These are phyloP conservation scores for Hedya salicella DNA, from an alignment of 2,888 invertebrate genomes.

Conservation along the genomic window DNA sequence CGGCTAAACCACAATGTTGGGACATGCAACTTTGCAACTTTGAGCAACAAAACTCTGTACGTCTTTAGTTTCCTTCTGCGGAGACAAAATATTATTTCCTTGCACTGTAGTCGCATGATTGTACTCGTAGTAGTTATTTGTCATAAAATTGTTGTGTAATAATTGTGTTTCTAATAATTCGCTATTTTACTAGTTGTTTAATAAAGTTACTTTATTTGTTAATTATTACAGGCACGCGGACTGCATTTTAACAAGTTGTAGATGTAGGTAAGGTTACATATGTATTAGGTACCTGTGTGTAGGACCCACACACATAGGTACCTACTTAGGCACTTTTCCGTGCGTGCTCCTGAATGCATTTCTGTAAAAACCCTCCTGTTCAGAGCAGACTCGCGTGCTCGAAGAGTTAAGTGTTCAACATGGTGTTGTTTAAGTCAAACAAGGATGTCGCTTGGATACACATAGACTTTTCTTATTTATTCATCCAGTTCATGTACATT, in stretches of 20 bases:
- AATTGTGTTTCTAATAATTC: no score
- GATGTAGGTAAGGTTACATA: neutral
- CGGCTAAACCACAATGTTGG: slow-evolving; percentile 31
- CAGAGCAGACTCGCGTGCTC: slow-evolving; percentile 53
- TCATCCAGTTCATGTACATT: neutral
- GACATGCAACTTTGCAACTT: slow-evolving; percentile 34
- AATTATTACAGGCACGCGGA: no score
- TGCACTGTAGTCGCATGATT: no score
- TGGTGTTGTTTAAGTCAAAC: slow-evolving; percentile 17
- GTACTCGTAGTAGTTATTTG: no score
- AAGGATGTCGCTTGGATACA: neutral
- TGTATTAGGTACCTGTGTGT: slow-evolving; percentile 12
- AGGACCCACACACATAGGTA: no score
- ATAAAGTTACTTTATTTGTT: no score
- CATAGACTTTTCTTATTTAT: neutral
- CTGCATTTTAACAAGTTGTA: no score
- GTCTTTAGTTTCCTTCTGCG: neutral
- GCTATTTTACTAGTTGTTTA: no score
- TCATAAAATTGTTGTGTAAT: no score
- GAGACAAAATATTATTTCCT: neutral
- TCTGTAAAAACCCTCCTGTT: slow-evolving; percentile 60
- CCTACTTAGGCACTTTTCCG: slow-evolving; percentile 50
- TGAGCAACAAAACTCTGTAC: neutral
- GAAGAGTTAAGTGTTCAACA: slow-evolving; percentile 47
- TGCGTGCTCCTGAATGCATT: slow-evolving; percentile 78